Base-by-base conservation (phyloP, 2,113 vertebrate genomes). In the Puma concolor region DNA sequence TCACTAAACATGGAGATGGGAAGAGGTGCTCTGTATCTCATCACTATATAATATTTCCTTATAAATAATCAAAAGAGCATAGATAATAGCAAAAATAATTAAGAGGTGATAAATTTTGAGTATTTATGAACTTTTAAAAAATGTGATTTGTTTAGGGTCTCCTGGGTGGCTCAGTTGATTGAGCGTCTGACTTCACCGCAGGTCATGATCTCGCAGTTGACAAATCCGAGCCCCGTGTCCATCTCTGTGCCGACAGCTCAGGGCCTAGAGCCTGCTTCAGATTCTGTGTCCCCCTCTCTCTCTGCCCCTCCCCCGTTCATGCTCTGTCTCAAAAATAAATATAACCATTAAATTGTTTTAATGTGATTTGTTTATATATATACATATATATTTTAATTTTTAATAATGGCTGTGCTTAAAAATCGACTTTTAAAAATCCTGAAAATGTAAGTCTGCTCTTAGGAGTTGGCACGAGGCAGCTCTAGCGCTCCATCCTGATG, bases 351-450 rank as follows among this genome's bases (percentile, higher is more conserved):
- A 44, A 44, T 44, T 44, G 7, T 57, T 72, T 74, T 9, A 69
- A 25, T 12, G 50, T 71, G 25, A 86, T 71, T 64, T 92, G 50
- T 76, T 79, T 91, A n/a, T 13, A n/a, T 52, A 54, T 19, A 54
- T 54, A 54, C 5, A 54, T 54, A 16, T 54, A 54, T 54, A 54
- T 54, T 12, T 44, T 81, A 90, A 76, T n/a, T 82, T 80, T 88
- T 60, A 74, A 33, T 41, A 82, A 92, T 71, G 21, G 2, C 15
- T 71, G 6, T 69, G 33, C 52, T 94, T 44, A 76, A 69, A 94
- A 66, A 83, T 6, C 63, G 5, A 19, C 36, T 91, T 19, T 85
- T 41, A 64, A 96, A 96, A 66, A 12, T 85, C 36, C 54, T 41
- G 7, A 64, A 67, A 91, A 90, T 17, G 84, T 23, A 95, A 80